Conservation (phyloP, 2,113 vertebrate genomes). For the Orthonyx spaldingii region DNA sequence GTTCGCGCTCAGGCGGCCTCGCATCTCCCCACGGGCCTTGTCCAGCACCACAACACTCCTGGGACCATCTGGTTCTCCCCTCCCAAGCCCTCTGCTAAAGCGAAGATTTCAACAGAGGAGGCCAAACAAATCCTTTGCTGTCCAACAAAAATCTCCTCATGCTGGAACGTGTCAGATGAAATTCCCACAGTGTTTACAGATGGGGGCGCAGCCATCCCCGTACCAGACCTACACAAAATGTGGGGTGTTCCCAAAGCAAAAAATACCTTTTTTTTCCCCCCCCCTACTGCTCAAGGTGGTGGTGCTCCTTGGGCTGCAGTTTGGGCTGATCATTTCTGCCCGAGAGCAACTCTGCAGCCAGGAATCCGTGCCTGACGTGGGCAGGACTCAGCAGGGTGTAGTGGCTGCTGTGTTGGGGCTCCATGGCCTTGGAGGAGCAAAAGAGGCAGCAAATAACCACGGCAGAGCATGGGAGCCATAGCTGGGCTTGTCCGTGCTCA, state of each 20-base stretch:
- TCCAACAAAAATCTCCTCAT: neutral
- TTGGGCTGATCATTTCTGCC: neutral
- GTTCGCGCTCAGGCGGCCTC: neutral
- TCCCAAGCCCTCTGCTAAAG: neutral
- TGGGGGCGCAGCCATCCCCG: neutral
- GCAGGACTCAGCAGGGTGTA: neutral
- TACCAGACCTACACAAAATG: neutral
- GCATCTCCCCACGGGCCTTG: neutral
- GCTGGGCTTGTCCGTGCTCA: neutral
- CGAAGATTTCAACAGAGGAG: neutral
- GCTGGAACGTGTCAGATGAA: neutral
- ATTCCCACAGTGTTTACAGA: neutral
- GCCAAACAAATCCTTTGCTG: neutral
- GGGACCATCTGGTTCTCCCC: neutral
- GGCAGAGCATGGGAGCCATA: neutral
- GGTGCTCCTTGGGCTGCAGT: neutral
- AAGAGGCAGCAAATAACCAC: neutral
- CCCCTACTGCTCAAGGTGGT: neutral
- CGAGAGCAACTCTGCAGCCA: neutral
- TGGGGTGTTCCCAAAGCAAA: neutral
- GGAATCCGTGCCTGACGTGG: rapidly evolving
- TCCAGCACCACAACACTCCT: neutral
- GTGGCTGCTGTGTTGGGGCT: rapidly evolving
- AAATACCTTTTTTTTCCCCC: rapidly evolving
- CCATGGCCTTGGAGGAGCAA: rapidly evolving